Evolutionary conservation across 2,797 vertebrate genomes (phyloP).

Genomic region (Discoglossus pictus): DNA sequence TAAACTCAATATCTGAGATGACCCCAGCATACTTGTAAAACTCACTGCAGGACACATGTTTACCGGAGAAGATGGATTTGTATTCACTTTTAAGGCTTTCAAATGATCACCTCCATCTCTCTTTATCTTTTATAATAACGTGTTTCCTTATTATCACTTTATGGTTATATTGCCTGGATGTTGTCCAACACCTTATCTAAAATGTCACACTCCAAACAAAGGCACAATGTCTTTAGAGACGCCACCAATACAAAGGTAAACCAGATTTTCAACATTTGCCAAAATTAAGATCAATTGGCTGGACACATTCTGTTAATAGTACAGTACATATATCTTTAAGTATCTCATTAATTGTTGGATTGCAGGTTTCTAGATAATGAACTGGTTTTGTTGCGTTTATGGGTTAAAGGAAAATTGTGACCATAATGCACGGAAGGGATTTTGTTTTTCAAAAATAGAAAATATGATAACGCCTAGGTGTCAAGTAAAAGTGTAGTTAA

Average conservation of each 20-base stretch:
- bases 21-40: neutral
- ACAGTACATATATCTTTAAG: too few relatives aligned
- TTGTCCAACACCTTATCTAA: constrained; percentile 60
- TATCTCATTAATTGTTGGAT: too few relatives aligned
- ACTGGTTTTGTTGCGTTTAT: too few relatives aligned
- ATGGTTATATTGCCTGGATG: constrained; percentile 61
- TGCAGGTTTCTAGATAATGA: too few relatives aligned
- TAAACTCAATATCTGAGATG: constrained; percentile 22
- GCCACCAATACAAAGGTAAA: constrained; percentile 41
- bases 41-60: constrained; percentile 34
- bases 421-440: too few relatives aligned
- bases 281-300: too few relatives aligned
- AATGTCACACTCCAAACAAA: constrained; percentile 60
- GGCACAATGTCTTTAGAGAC: constrained; percentile 65
- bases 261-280: too few relatives aligned
- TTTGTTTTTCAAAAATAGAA: too few relatives aligned
- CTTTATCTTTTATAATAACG: neutral
- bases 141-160: constrained; percentile 51
- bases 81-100: constrained; percentile 40
- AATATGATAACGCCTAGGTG: too few relatives aligned
- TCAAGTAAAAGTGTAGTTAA: too few relatives aligned
- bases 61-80: constrained; percentile 42
- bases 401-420: too few relatives aligned
- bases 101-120: constrained; percentile 42
- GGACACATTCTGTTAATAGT: too few relatives aligned